A percentile compares a stretch with the other conserved stretches of the same genome.
Conservation (phyloP, 2,113 vertebrate genomes). For the Daboia siamensis region DNA sequence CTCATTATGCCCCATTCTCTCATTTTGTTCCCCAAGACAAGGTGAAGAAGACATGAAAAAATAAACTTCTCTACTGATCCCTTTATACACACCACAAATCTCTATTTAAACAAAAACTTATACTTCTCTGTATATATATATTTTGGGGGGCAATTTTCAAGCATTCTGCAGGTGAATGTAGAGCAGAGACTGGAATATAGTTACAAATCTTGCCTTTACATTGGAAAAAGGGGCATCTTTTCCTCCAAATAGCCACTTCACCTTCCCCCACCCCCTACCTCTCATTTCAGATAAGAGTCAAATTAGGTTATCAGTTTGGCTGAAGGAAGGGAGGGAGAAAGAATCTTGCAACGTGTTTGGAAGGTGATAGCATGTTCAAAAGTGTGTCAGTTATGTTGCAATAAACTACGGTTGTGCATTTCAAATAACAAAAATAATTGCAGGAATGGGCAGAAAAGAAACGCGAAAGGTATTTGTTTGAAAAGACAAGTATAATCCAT, state of each 20-base stretch:
- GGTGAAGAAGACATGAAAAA: background rate
- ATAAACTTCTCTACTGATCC: background rate
- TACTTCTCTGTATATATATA: background rate
- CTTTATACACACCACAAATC: background rate
- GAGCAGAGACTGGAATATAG: background rate
- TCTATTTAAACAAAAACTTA: background rate
- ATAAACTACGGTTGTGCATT: conserved; percentile 17
- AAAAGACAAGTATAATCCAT: background rate
- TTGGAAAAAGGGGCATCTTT: background rate
- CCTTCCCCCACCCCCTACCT: background rate
- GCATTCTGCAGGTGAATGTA: background rate
- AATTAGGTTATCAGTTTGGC: conserved; percentile 20
- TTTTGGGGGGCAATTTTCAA: background rate
- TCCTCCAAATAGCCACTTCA: background rate
- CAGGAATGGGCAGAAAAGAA: fast-evolving
- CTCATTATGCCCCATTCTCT: background rate
- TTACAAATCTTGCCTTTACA: background rate
- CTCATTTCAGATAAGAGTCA: background rate
- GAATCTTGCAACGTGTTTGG: conserved; percentile 51
- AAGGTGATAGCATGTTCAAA: conserved; percentile 40
- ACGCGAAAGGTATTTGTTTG: background rate
- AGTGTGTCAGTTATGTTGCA: conserved; percentile 59
- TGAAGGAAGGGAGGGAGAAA: background rate
- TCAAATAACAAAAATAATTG: conserved; percentile 8
- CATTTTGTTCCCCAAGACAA: background rate